These are phyloP conservation scores for Octomys mimax DNA, from an alignment of 2,797 vertebrate genomes.

Conservation along the genomic window DNA sequence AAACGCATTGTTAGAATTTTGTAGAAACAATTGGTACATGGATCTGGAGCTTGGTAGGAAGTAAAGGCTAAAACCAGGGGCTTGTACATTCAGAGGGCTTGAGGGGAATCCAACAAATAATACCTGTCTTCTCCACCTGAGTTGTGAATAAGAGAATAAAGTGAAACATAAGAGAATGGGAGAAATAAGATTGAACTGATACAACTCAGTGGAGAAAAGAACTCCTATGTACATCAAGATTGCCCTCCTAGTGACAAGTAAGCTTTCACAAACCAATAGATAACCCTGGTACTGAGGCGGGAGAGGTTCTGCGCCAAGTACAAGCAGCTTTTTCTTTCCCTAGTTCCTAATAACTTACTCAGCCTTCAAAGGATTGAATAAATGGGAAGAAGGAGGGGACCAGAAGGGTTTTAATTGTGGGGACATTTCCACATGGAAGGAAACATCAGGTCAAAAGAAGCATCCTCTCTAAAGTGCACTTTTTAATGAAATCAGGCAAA, in stretches of 20 bases:
- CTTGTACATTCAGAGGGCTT: not conserved
- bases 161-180: constrained; percentile 8
- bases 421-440: not conserved
- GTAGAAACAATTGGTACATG: not conserved
- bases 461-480: not conserved
- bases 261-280: not conserved
- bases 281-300: not conserved
- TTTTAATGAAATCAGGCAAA: not conserved
- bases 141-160: constrained; percentile 6
- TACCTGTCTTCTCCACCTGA: not conserved
- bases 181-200: not conserved
- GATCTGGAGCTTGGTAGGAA: not conserved
- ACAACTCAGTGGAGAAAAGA: not conserved
- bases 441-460: not conserved
- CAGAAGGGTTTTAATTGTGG: not conserved
- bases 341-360: not conserved
- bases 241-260: not conserved
- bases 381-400: not conserved
- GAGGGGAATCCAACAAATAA: not conserved
- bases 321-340: not conserved
- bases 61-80: not conserved
- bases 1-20: not conserved
- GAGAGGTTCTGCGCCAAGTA: not conserved
- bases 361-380: not conserved
- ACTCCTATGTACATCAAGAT: not conserved